Base-by-base conservation (phyloP, 2,888 invertebrate species). In the Pammene fasciana region DNA sequence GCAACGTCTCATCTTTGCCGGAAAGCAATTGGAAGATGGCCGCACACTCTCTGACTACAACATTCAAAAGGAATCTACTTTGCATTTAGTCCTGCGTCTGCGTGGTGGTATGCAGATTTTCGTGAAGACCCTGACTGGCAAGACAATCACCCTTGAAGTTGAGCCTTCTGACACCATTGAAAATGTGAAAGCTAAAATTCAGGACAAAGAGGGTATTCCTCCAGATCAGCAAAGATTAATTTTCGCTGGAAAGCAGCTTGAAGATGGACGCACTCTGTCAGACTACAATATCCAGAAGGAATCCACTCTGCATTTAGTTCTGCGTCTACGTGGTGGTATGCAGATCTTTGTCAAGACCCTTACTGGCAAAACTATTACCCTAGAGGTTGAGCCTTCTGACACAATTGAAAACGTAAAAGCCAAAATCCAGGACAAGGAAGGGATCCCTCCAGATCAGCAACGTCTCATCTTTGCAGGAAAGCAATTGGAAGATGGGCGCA, bases 21-120 rank as follows among this genome's bases (percentile, higher is more conserved):
- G 79, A 0, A 79, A 79, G 26, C 79, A 79, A 38, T 38, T 79
- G 56, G 79, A 79, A 73, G 79, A 79, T 67, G 79, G 79, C 0
- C 77, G 79, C 61, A 79, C 79, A 0, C 72, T 79, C 0, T 78
- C 78, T 0, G 79, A 79, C 50, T 79, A 79, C 68, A 79, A 79
- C 14, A 79, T 79, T 34, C 79, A 79, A 50, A 79, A 79, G 38
- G 79, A 79, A 71, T 79, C 79, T 0, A 79, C 79, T 0, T 73
- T 79, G 0, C 79, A 79, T 43, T 70, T 79, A 34, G 79, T 79
- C 0, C 67, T 79, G 4, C 78, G 79, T 74, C 74, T 79, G 16
- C 55, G 78, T 48, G 78, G 78, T 59, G 78, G 78, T 36, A 78
- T 78, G 77, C 77, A 79, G 45, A 79, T 78, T 14, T 79, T 77